These are phyloP conservation scores for Aphaenogaster rudis DNA, from an alignment of 1,140 invertebrate species.

Conservation along the genomic window DNA sequence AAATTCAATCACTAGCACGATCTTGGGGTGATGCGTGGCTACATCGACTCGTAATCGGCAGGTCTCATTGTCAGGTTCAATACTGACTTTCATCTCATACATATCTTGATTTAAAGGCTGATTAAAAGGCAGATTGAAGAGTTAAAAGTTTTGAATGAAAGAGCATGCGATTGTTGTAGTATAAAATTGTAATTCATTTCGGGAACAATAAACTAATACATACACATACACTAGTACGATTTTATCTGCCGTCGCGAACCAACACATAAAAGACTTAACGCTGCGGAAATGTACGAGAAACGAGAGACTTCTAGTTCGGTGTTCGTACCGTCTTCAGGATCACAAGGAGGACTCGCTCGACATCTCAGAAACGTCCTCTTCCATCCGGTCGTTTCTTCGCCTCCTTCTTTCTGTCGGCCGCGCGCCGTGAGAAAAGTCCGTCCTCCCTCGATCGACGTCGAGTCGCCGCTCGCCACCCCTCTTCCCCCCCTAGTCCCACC, in stretches of 20 bases:
- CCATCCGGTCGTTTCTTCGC: constrained; percentile 27
- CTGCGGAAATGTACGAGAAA: constrained; percentile 31
- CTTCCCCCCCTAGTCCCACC: not conserved
- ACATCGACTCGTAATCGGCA: not conserved
- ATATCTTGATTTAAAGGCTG: not conserved
- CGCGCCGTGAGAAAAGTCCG: constrained; percentile 73
- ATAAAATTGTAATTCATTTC: not conserved
- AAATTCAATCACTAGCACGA: not conserved
- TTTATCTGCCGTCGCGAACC: not conserved
- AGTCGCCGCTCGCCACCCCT: constrained; percentile 36
- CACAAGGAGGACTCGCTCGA: constrained; percentile 27
- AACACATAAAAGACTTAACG: not conserved
- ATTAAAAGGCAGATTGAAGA: not conserved
- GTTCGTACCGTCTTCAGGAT: constrained; percentile 13
- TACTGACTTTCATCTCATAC: not conserved
- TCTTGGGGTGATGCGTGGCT: not conserved
- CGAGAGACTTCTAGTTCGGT: not conserved
- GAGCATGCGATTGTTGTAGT: not conserved
- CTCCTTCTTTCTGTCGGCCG: constrained; percentile 49
- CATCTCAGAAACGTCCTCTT: constrained; percentile 56
- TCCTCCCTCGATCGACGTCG: constrained; percentile 67
- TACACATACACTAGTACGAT: not conserved
- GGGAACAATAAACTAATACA: not conserved
- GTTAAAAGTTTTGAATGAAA: not conserved
- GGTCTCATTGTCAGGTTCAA: not conserved